Conservation (phyloP, 2,888 invertebrate genomes). For the Athetis lepigone region DNA sequence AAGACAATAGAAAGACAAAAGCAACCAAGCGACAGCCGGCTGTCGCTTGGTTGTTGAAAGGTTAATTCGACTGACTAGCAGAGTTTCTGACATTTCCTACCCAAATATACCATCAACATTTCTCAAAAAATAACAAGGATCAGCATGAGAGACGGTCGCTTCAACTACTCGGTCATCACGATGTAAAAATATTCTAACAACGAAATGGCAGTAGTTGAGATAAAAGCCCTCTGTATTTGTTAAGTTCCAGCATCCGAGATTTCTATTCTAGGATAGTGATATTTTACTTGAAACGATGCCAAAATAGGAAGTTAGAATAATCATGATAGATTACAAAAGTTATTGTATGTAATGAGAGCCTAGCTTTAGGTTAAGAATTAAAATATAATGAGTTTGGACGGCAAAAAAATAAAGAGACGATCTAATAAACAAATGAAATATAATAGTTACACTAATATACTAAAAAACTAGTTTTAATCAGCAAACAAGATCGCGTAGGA, state of each 20-base stretch:
- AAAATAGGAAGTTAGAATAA: conserved; percentile 47
- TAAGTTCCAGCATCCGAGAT: conserved; percentile 8
- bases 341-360: conserved; percentile 43
- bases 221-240: neutral
- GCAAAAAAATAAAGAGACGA: conserved; percentile 13
- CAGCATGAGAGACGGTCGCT: too few species aligned
- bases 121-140: too few species aligned
- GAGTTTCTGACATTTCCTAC: too few species aligned
- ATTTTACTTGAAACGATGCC: conserved; percentile 55
- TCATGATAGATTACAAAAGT: conserved; percentile 54
- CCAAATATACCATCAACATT: too few species aligned
- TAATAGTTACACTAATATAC: too few species aligned
- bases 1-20: too few species aligned
- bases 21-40: too few species aligned
- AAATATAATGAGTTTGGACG: neutral
- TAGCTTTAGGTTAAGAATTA: conserved; percentile 21
- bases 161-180: too few species aligned
- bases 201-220: neutral
- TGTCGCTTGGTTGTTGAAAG: too few species aligned
- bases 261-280: conserved; percentile 30
- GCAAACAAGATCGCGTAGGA: too few species aligned
- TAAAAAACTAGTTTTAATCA: too few species aligned
- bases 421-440: neutral
- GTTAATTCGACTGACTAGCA: too few species aligned
- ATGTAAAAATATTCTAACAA: neutral